A percentile compares a stretch with the other conserved stretches of the same genome.
Evolutionary conservation across 2,113 vertebrate species (phyloP).

Genomic region (Natator depressus): DNA sequence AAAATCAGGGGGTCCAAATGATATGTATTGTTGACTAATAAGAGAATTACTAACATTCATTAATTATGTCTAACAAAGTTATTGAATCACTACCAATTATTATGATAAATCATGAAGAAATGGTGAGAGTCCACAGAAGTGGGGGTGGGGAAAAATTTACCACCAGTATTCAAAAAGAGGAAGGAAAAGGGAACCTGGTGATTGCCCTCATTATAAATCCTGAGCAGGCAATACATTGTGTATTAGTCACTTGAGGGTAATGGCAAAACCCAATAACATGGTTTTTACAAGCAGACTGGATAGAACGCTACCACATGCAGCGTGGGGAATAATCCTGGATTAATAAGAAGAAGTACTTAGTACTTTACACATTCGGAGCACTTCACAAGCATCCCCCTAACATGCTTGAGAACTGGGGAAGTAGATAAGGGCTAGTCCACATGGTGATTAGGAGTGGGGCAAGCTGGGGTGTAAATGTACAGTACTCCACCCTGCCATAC

Average conservation of each 20-base stretch:
- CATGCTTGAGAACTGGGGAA: rapidly evolving
- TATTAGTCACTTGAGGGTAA: background rate
- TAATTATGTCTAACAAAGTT: rapidly evolving
- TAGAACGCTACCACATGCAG: background rate
- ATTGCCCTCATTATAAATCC: background rate
- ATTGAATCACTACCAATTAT: background rate
- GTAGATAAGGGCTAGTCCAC: background rate
- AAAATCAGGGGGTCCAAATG: background rate
- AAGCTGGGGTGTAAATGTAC: background rate
- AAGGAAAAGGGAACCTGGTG: background rate
- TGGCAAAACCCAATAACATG: background rate
- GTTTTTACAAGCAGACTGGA: background rate
- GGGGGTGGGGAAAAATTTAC: background rate
- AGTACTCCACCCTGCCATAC: no score
- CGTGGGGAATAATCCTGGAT: background rate
- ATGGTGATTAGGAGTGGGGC: rapidly evolving
- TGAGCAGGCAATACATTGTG: background rate
- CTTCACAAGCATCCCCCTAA: background rate
- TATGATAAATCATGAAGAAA: background rate
- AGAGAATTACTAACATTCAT: background rate
- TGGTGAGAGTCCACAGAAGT: background rate
- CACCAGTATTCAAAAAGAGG: rapidly evolving
- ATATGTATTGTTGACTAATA: background rate
- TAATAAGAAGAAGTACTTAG: background rate
- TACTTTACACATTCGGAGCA: background rate